A percentile compares a stretch with the other conserved stretches of the same genome.
phyloP scores from a whole-genome alignment of 2,797 vertebrate genomes.

The Acrocephalus scirpaceus region DNA sequence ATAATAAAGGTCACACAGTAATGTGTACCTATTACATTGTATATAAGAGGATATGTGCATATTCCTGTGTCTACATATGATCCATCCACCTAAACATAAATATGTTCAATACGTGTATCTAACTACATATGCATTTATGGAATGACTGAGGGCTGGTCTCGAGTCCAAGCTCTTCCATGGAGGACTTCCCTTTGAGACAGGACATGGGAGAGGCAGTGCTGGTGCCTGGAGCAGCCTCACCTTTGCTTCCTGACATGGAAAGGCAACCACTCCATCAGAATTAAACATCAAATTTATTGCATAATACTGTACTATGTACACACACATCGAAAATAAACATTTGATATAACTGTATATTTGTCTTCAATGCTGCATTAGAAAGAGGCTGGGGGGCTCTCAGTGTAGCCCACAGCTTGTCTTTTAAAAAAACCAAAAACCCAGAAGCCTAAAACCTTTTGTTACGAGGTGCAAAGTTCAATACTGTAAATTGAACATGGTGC shows the following conservation, averaged over 20 bases:
- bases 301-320: conserved; percentile 77
- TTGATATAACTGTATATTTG: conserved; percentile 71
- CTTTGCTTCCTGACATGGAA: background rate
- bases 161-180: background rate
- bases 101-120: background rate
- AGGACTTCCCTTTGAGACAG: background rate
- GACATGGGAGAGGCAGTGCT: background rate
- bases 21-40: background rate
- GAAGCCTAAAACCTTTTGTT: conserved; percentile 69
- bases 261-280: background rate
- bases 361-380: conserved; percentile 74
- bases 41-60: background rate
- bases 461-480: conserved; percentile 57
- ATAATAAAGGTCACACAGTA: background rate
- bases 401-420: conserved; percentile 64
- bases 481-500: conserved; percentile 56
- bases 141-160: background rate
- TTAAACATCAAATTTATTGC: conserved; percentile 81
- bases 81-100: background rate
- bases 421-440: conserved; percentile 23
- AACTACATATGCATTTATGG: background rate
- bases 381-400: conserved; percentile 68
- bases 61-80: background rate
- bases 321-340: conserved; percentile 82
- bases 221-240: background rate